Evolutionary conservation across 2,888 invertebrate genomes (phyloP), one percentile per base, ranked within the genome.

Genomic region (Agrilus biguttatus): DNA sequence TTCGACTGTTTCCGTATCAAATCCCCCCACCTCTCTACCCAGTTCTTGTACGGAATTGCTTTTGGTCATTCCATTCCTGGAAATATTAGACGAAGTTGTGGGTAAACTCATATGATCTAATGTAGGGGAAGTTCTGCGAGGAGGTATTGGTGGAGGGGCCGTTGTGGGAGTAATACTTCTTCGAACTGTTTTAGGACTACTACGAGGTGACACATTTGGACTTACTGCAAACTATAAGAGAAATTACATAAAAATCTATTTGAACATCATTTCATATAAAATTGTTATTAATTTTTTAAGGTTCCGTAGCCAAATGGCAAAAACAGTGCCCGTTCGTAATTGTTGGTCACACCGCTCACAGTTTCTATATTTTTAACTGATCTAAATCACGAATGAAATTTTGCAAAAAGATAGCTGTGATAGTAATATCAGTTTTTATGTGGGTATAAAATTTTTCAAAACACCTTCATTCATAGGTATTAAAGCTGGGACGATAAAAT

Each of bases 111-210:
- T 51, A 42, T 58, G 60, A 46, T 65, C 66, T 33, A 66, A 58
- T 1, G 69, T 69, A 10, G 74, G 74, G 1, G 74, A 74, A 28
- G 69, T 69, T 50, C 72, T 67, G 46, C 80, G 60, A 0, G 80
- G 61, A 0, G 80, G 80, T 8, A 80, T 80, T 42, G 80, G 65
- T 7, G 80, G 79, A 6, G 79, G 78, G 36, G 59, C 48, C 12
- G 56, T 55, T 5, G 57, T 56, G 8, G 61, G 61, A 3, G 65
- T 62, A 33, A 57, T 53, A 45, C 63, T 67, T 33, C 68, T 58
- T 14, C 70, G 55, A 21, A 58, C 47, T 34, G 60, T 58, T 43
- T 71, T 67, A 2, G 77, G 77, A 34, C 77, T 77, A 47, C 70
- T 71, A 44, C 74, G 67, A 1, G 76, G 76, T 8, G 75, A 75